Conservation (phyloP, 2,888 invertebrate species). For the Pteria penguin region DNA sequence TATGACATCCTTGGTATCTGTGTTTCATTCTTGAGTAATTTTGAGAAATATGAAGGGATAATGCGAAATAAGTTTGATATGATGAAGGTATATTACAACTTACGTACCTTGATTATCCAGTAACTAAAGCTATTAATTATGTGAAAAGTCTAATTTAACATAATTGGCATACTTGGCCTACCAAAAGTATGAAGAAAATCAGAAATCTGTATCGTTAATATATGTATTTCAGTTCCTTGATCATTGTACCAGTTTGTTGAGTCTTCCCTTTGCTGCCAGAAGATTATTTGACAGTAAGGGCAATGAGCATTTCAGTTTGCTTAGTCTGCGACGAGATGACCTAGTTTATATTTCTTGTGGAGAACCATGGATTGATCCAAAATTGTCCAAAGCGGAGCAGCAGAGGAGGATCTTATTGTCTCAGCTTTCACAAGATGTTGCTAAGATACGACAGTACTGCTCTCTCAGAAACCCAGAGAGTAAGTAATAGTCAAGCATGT, state of each 20-base stretch:
- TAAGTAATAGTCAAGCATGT: too few species aligned
- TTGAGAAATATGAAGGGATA: too few species aligned
- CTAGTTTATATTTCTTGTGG: slow-evolving; percentile 78
- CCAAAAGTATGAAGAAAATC: too few species aligned
- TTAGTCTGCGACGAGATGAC: slow-evolving; percentile 74
- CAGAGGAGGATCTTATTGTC: slow-evolving; percentile 76
- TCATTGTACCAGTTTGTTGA: slow-evolving; percentile 74
- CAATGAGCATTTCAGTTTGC: slow-evolving; percentile 76
- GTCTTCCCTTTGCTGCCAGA: slow-evolving; percentile 78
- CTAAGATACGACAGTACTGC: slow-evolving; percentile 77
- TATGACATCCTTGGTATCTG: too few species aligned
- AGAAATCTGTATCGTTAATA: too few species aligned
- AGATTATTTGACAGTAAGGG: slow-evolving; percentile 78
- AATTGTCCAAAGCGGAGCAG: slow-evolving; percentile 76
- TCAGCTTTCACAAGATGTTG: slow-evolving; percentile 76
- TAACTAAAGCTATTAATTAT: too few species aligned
- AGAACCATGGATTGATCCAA: slow-evolving; percentile 78
- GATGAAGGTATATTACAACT: too few species aligned
- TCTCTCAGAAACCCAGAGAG: slow-evolving; percentile 75
- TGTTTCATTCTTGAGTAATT: too few species aligned
- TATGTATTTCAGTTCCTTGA: slow-evolving; percentile 75
- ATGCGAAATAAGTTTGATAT: too few species aligned
- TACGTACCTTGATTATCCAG: too few species aligned
- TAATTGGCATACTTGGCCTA: too few species aligned
- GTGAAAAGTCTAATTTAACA: too few species aligned